Conservation (phyloP, 2,888 invertebrate genomes). For the Tanypteryx hageni region DNA sequence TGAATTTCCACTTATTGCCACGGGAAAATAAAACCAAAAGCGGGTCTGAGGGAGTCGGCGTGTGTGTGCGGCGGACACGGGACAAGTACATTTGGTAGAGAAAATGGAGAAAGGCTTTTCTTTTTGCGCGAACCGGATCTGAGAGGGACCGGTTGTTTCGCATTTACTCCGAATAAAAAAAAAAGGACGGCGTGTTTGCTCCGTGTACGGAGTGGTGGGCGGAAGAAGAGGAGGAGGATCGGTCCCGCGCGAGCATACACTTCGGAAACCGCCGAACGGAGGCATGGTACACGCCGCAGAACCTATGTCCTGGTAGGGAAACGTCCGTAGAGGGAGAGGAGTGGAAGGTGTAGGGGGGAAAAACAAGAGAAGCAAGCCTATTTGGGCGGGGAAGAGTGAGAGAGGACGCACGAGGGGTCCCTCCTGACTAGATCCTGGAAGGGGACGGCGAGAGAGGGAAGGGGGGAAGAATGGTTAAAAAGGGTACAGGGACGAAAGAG, state of each 20-base stretch:
- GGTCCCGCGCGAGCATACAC: not conserved
- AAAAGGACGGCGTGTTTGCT: too few relatives aligned
- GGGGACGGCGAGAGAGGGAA: not conserved
- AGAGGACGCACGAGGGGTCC: not conserved
- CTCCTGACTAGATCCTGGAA: not conserved
- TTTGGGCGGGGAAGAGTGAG: not conserved
- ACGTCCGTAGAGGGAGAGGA: not conserved
- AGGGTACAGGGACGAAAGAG: not conserved
- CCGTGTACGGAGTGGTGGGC: not conserved
- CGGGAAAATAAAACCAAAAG: too few relatives aligned
- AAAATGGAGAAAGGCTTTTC: not conserved
- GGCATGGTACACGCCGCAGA: conserved; percentile 1
- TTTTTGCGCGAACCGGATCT: not conserved
- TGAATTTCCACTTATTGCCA: too few relatives aligned
- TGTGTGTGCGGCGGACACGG: not conserved
- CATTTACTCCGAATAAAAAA: not conserved
- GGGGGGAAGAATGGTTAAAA: not conserved
- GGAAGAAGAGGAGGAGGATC: not conserved
- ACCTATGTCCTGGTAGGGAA: conserved; percentile 2
- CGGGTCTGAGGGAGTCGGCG: too few relatives aligned
- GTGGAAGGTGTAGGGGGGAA: not conserved
- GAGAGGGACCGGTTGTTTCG: not conserved
- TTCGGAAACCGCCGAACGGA: conserved; percentile 1
- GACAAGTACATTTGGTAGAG: not conserved
- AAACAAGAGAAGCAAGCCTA: not conserved